phyloP scores from a whole-genome alignment of 2,888 invertebrate species.

The Dione juno region DNA sequence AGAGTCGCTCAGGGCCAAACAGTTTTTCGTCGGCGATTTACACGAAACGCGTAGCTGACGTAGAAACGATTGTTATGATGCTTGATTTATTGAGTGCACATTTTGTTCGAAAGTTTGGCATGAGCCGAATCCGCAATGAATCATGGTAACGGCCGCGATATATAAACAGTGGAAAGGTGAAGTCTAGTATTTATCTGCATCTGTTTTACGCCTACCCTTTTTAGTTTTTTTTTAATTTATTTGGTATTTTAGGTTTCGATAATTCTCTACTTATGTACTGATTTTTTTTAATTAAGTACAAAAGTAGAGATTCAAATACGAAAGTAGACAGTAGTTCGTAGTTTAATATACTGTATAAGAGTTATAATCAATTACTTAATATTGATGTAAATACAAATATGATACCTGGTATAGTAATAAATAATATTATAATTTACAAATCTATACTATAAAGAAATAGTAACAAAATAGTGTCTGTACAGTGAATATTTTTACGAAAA shows the following conservation, averaged over 20 bases:
- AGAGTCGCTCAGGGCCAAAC: slow-evolving; percentile 44
- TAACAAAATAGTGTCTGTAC: no score
- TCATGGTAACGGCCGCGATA: slow-evolving; percentile 59
- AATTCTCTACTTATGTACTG: no score
- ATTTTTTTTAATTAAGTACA: no score
- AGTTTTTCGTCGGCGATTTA: slow-evolving; percentile 60
- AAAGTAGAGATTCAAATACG: no score
- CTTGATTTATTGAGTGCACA: slow-evolving; percentile 72
- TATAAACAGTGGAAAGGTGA: slow-evolving; percentile 64
- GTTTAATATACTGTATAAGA: no score
- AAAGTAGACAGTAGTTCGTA: no score
- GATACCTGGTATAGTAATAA: no score
- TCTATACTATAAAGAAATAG: no score
- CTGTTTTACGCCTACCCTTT: slow-evolving; percentile 42
- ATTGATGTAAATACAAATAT: no score
- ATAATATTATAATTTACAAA: no score
- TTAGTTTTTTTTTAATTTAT: slow-evolving; percentile 24
- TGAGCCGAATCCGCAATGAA: slow-evolving; percentile 61
- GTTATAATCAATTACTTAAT: no score
- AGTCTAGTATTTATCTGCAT: slow-evolving; percentile 48
- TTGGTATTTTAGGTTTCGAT: not conserved
- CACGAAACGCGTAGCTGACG: slow-evolving; percentile 53
- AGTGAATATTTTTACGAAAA: no score
- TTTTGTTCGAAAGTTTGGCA: slow-evolving; percentile 62
- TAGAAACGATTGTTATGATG: slow-evolving; percentile 65